Evolutionary conservation across 2,888 invertebrate species (phyloP).

Genomic region (Timema podura): DNA sequence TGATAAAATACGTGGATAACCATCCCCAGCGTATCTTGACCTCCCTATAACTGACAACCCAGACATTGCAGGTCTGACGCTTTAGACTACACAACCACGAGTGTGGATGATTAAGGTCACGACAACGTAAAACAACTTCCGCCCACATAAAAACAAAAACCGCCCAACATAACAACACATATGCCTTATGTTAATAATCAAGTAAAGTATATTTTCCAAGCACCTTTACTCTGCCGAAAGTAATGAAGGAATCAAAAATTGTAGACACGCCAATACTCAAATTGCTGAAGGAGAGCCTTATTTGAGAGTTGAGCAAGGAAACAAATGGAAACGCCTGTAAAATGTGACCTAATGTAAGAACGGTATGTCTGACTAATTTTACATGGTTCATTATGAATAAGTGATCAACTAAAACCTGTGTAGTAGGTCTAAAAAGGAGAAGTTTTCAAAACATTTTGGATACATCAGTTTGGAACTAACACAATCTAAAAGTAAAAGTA

Average conservation of each 20-base stretch:
- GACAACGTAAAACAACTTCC: neutral
- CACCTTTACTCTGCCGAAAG: constrained; percentile 41
- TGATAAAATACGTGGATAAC: no score
- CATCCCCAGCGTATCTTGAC: no score
- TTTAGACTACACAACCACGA: neutral
- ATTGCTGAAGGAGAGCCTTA: constrained; percentile 40
- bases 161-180: neutral
- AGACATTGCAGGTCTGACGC: neutral
- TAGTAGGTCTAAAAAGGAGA: no score
- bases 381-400: no score
- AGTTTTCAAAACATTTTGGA: no score
- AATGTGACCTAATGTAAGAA: neutral
- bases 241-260: constrained; percentile 37
- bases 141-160: neutral
- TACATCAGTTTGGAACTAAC: no score
- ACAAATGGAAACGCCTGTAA: constrained; percentile 44
- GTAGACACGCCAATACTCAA: constrained; percentile 41
- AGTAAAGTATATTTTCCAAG: constrained; percentile 25
- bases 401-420: no score
- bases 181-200: constrained; percentile 11
- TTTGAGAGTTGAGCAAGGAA: constrained; percentile 41
- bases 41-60: no score
- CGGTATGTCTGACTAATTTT: no score
- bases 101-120: no score
- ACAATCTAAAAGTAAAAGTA: no score